Evolutionary conservation across 1,140 invertebrate genomes (phyloP).

Genomic region (Diorhabda elongata): DNA sequence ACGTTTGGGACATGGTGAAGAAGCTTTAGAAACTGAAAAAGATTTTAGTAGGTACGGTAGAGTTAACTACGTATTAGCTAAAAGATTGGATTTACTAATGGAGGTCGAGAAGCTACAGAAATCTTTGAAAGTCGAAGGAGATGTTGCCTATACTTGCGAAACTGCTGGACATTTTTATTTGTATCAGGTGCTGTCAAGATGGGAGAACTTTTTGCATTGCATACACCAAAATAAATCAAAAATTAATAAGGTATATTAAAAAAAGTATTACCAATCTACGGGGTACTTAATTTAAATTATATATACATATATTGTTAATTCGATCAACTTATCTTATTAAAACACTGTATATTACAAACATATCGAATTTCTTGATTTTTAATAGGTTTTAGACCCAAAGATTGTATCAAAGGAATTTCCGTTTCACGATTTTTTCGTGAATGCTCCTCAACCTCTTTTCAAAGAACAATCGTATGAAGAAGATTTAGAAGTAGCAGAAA

Average conservation of each 20-base stretch:
- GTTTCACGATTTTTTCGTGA: constrained; percentile 85
- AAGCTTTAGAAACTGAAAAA: constrained; percentile 97
- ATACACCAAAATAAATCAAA: constrained; percentile 46
- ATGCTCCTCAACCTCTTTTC: constrained; percentile 91
- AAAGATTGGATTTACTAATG: constrained; percentile 84
- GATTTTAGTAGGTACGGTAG: constrained; percentile 77
- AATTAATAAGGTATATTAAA: constrained; percentile 40
- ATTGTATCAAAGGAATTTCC: constrained; percentile 78
- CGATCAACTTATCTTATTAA: neutral
- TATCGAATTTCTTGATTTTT: constrained; percentile 5
- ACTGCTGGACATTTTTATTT: constrained; percentile 92
- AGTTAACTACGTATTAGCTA: constrained; percentile 96
- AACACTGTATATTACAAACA: too few species aligned
- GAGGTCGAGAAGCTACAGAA: constrained; percentile 88
- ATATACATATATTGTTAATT: neutral
- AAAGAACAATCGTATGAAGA: constrained; percentile 74
- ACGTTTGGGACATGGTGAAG: constrained; percentile 99
- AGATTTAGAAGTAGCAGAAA: constrained; percentile 86
- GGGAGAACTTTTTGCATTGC: constrained; percentile 67
- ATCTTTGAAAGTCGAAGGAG: constrained; percentile 78
- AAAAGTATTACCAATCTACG: neutral
- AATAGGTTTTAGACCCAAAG: constrained; percentile 45
- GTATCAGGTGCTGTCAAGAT: constrained; percentile 81
- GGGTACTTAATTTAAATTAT: neutral
- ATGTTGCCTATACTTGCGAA: constrained; percentile 97